Evolutionary conservation across 1,140 invertebrate genomes (phyloP).

Genomic region (Macrobrachium rosenbergii): DNA sequence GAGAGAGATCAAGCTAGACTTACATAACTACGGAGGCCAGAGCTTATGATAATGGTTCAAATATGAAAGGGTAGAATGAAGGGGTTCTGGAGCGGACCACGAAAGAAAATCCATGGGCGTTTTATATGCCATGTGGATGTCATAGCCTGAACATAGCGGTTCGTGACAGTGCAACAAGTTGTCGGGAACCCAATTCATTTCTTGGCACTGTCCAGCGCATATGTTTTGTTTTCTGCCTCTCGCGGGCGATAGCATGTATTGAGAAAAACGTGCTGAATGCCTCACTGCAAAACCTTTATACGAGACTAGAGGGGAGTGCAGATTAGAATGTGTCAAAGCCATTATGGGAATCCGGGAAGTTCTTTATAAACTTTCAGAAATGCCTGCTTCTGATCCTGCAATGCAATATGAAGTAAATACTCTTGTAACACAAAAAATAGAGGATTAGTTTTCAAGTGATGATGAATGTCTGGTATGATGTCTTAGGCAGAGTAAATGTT

Average conservation of each 20-base stretch:
- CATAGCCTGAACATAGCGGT: neutral
- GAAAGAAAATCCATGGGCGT: neutral
- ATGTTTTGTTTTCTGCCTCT: conserved; percentile 23
- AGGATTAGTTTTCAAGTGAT: neutral
- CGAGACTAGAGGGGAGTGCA: conserved; percentile 34
- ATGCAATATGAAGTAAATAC: conserved; percentile 10
- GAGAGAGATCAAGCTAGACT: neutral
- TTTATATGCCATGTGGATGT: conserved; percentile 13
- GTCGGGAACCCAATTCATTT: neutral
- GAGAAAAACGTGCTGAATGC: conserved; percentile 18
- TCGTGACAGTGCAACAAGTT: conserved; percentile 5
- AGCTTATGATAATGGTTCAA: neutral
- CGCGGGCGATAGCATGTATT: neutral
- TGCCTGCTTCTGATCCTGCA: conserved; percentile 26
- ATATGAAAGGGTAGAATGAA: neutral
- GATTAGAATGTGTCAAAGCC: conserved; percentile 37
- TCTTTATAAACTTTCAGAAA: conserved; percentile 36
- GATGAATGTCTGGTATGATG: conserved; percentile 20
- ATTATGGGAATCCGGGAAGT: conserved; percentile 10
- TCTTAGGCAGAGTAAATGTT: conserved; percentile 26
- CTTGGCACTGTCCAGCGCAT: conserved; percentile 11
- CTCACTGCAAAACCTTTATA: conserved; percentile 18
- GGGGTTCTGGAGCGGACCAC: neutral
- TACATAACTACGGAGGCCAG: neutral
- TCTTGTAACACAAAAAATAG: conserved; percentile 35